These are phyloP conservation scores for Scomberomorus guttatus DNA, from an alignment of 2,797 vertebrate species.

Conservation along the genomic window DNA sequence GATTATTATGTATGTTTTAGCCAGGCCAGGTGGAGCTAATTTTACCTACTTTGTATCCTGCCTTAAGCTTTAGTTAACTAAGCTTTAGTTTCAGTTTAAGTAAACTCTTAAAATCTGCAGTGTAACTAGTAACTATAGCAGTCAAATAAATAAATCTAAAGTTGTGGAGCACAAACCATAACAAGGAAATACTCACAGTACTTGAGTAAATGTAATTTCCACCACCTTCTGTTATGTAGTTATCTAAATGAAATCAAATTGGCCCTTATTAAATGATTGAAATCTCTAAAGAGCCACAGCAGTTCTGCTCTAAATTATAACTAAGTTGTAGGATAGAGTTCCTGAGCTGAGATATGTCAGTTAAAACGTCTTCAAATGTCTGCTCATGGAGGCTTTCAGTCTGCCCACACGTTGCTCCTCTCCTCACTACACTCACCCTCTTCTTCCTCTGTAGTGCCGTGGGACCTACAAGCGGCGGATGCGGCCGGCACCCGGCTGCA, in stretches of 20 bases:
- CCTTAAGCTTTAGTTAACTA: no score
- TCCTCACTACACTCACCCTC: conserved; percentile 32
- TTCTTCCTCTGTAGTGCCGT: conserved; percentile 48
- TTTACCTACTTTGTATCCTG: not conserved
- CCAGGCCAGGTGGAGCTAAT: not conserved
- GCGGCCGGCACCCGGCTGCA: conserved; percentile 51
- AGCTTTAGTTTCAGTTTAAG: not conserved
- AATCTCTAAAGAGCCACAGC: no score
- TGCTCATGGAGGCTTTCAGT: not conserved
- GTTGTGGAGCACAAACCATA: not conserved
- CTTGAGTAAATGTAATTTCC: no score
- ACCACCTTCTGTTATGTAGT: no score
- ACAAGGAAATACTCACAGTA: not conserved
- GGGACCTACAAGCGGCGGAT: conserved; percentile 46
- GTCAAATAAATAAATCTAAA: not conserved
- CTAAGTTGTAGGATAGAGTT: not conserved
- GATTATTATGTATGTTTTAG: not conserved
- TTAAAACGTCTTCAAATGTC: no score
- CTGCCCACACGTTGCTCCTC: conserved; percentile 28
- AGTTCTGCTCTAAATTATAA: no score
- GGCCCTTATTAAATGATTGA: no score
- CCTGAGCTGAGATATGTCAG: no score
- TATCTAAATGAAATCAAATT: not conserved
- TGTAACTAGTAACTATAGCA: no score
- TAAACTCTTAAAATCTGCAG: not conserved